phyloP scores from a whole-genome alignment of 1,140 invertebrate species.

The Brachionus sp. region DNA sequence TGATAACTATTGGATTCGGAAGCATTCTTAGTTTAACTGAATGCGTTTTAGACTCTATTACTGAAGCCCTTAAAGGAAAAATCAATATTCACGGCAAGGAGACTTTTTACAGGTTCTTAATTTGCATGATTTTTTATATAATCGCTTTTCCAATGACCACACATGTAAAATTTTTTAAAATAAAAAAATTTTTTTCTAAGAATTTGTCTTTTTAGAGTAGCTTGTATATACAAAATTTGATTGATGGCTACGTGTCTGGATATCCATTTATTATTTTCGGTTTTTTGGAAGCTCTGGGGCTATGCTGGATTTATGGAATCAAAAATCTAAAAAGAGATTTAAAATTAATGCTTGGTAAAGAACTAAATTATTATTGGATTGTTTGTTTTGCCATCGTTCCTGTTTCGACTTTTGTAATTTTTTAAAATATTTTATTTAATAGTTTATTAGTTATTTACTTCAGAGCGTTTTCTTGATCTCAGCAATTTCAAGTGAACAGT shows the following conservation, averaged over 20 bases:
- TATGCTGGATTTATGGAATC: constrained; percentile 71
- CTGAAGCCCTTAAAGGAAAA: constrained; percentile 20
- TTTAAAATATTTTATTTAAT: neutral
- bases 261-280: constrained; percentile 75
- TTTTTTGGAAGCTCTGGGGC: constrained; percentile 70
- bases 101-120: neutral
- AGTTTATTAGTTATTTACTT: neutral
- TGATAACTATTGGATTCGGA: constrained; percentile 89
- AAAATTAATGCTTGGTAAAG: constrained; percentile 30
- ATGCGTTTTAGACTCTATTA: constrained; percentile 14
- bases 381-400: constrained; percentile 12
- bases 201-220: constrained; percentile 61
- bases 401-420: constrained; percentile 32
- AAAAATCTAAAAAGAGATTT: neutral
- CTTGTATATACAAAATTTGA: constrained; percentile 76
- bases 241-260: constrained; percentile 80
- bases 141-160: constrained; percentile 27
- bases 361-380: constrained; percentile 13
- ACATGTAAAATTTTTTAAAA: constrained; percentile 18
- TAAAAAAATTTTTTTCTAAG: neutral
- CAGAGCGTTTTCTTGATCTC: constrained; percentile 3
- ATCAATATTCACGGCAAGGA: constrained; percentile 34
- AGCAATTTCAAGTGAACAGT: neutral
- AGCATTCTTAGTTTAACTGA: constrained; percentile 24
- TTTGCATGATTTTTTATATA: constrained; percentile 36